Base-by-base conservation (phyloP, 92 coral and sea anemone genomes). In the Diadumene lineata region DNA sequence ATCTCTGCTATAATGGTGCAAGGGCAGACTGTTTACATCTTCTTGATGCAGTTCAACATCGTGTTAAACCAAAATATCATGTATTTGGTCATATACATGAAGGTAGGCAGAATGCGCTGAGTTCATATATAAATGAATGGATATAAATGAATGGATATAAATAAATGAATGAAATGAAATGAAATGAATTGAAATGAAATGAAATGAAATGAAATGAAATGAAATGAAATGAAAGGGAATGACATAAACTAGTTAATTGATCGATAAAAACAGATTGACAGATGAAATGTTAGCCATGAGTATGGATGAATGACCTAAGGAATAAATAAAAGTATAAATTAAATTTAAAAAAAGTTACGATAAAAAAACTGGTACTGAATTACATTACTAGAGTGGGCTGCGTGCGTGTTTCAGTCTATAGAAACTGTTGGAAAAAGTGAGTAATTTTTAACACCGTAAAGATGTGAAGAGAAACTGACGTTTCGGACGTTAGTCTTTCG, bases 1-100 rank as follows among this genome's bases (percentile, higher is more conserved):
- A 72, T 58, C 53, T 26, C 7, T 70, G 72, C 56, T 27, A 17
- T 60, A 34, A 6, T 25, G 31, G 73, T 43, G 72, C 77, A 30
- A 85, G 94, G 43, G 98, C 96, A 34, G 98, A 97, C 0, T 96
- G 99, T 68, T 73, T 88, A 13, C 87, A 96, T 75, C 80, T 96
- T 24, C 76, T 96, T 30, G 82, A 92, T 50, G 81, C 92, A 7
- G 91, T 96, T 15, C 97, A 92, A 70, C 82, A 82, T 10, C 84
- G 90, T 21, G 96, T 92, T 3, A 92, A 89, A 76, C 99, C 99
- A 23, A 89, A 80, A 77, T 96, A 92, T 82, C 99, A 96, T 64
- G 68, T 96, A 46, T 96, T 86, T 89, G 99, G 99, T 50, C 99
- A 96, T 74, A 92, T 96, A 27, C 99, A 96, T 81, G 99, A 96